Base-by-base conservation (phyloP, 30 jellyfish, hydroid and myxozoan species). In the Hydractinia symbiolongicarpus region DNA sequence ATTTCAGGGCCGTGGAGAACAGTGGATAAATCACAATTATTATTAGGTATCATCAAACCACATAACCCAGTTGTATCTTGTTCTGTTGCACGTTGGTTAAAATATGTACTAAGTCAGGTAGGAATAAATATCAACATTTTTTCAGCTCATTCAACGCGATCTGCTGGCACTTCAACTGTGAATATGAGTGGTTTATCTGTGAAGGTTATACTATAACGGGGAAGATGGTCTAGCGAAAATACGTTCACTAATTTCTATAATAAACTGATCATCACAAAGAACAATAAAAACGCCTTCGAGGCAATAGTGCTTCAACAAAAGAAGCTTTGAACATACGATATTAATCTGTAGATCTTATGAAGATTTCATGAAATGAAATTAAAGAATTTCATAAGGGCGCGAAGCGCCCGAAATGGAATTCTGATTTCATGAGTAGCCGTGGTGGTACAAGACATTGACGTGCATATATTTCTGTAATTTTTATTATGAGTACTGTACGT, bases 101-200 rank as follows among this genome's bases (percentile, higher is more conserved):
- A 9, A 14, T 17, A 57, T 9, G 68, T 57, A 70, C 21, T 72
- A 70, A 54, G 17, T 50, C 11, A 72, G 14, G 82, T 7, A 19
- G 11, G 11, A 17, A 8, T 70, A 17, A 54, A 40, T 9, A 8
- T 14, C 21, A 7, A 17, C 44, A 72, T 9, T n/a, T 72, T 72
- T 40, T n/a, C 44, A 44, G 44, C 82, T 7, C 82, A 72, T 40
- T 72, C 82, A n/a, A 9, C 53, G 9, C 44, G 82, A 50, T 14
- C 82, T 72, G 82, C 82, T 54, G 50, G 82, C 74, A n/a, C 82
- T 6, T 72, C 82, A 14, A 72, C 44, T 13, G 81, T 15, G 10
- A 21, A 14, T 8, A 76, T 14, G 53, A 54, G 67, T 8, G 81
- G 84, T 53, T 40, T 72, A 8, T n/a, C 82, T 6, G 53, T 54